A percentile compares a stretch with the other conserved stretches of the same genome.
phyloP scores from a whole-genome alignment of 30 jellyfish, hydroid and myxozoan genomes.

The Nemopilema nomurai region DNA sequence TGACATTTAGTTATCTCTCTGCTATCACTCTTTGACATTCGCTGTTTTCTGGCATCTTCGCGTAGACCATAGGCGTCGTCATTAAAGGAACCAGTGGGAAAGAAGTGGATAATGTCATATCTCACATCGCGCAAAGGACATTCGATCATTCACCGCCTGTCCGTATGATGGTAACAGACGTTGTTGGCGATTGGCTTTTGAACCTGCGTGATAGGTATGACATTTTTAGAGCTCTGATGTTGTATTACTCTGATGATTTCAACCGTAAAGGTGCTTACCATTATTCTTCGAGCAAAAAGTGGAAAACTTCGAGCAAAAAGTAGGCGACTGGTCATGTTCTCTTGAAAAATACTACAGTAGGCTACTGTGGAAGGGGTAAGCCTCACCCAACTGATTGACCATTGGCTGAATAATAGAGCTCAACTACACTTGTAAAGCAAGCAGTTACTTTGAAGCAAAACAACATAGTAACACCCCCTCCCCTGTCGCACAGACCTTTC shows the following conservation, averaged over 20 bases:
- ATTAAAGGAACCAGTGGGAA: conserved; percentile 80
- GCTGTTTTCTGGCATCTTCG: background rate
- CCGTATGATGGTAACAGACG: conserved; percentile 70
- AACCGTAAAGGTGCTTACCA: background rate
- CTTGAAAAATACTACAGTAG: too few species aligned
- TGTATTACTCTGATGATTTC: background rate
- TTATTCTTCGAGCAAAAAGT: background rate
- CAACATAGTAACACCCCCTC: too few species aligned
- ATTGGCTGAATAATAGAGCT: too few species aligned
- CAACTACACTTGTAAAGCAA: too few species aligned
- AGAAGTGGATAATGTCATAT: conserved; percentile 77
- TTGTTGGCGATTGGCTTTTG: conserved; percentile 80
- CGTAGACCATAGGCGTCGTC: conserved; percentile 74
- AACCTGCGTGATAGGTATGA: conserved; percentile 84
- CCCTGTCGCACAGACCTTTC: too few species aligned
- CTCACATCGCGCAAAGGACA: conserved; percentile 92
- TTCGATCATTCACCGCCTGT: conserved; percentile 86
- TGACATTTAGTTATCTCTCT: too few species aligned
- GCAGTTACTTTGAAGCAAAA: too few species aligned
- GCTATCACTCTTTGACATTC: too few species aligned
- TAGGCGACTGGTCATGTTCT: too few species aligned
- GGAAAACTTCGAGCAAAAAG: too few species aligned
- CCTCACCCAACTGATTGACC: too few species aligned
- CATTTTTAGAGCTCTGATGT: background rate
- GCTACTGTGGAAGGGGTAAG: too few species aligned